These are phyloP conservation scores for Noctua fimbriata DNA, from an alignment of 2,888 invertebrate genomes.

Conservation along the genomic window DNA sequence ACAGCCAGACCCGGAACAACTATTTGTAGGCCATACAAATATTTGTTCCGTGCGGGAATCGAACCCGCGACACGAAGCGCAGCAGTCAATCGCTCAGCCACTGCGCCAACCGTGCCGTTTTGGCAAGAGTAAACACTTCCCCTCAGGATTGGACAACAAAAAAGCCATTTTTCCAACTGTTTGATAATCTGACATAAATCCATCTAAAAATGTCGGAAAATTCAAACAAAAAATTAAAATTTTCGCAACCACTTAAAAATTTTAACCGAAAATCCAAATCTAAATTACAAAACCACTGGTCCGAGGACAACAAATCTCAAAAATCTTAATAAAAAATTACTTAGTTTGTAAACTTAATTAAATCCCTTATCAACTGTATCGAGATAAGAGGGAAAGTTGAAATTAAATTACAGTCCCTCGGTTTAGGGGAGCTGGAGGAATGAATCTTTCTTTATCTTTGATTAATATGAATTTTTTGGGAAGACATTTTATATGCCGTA, in stretches of 20 bases:
- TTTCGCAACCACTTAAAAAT: background rate
- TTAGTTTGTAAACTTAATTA: conserved; percentile 68
- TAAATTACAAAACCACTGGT: conserved; percentile 56
- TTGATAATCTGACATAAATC: conserved; percentile 5
- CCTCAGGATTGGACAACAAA: background rate
- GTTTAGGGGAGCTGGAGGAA: conserved; percentile 47
- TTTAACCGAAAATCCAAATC: conserved; percentile 45
- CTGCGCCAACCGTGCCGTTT: too few species aligned
- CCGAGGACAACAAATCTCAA: conserved; percentile 50
- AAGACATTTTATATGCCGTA: conserved; percentile 19
- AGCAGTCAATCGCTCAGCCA: too few species aligned
- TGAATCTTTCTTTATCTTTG: conserved; percentile 66
- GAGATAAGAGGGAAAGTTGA: conserved; percentile 67
- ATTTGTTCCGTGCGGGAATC: too few species aligned
- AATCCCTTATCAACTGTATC: conserved; percentile 67
- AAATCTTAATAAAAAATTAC: conserved; percentile 61
- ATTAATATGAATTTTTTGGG: conserved; percentile 58
- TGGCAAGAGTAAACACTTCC: background rate
- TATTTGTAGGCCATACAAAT: too few species aligned
- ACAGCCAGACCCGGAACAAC: too few species aligned
- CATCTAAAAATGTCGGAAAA: background rate
- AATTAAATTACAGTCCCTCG: conserved; percentile 66
- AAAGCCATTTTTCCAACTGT: background rate
- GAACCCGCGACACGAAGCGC: too few species aligned
- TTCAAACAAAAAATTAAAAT: background rate